These are phyloP conservation scores for Parazoanthus darwini DNA, from an alignment of 92 coral and sea anemone genomes.

Conservation along the genomic window DNA sequence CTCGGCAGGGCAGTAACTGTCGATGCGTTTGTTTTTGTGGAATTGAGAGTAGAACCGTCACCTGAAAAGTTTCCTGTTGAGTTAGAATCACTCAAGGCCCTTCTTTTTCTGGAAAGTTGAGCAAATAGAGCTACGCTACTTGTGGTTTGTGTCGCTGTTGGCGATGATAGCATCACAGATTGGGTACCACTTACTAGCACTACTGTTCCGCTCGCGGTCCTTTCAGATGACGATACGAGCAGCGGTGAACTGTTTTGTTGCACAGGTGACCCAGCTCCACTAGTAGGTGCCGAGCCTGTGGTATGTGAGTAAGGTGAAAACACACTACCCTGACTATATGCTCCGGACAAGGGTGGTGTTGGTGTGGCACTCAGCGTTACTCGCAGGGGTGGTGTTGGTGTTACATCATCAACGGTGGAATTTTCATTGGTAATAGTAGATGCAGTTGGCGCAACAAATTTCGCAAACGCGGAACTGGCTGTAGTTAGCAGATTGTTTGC, in stretches of 20 bases:
- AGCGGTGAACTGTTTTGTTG: not conserved
- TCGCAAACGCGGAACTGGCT: not conserved
- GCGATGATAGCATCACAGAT: not conserved
- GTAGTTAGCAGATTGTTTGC: not conserved
- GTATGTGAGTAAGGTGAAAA: not conserved
- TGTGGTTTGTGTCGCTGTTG: not conserved
- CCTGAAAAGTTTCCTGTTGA: not conserved
- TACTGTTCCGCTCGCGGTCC: not conserved
- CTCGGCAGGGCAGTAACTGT: not conserved
- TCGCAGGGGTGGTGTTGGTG: not conserved
- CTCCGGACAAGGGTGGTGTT: constrained; percentile 3
- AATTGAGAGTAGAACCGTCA: too few relatives aligned
- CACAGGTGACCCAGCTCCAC: not conserved
- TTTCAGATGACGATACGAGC: not conserved
- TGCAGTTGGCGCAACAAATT: not conserved
- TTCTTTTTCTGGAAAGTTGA: not conserved
- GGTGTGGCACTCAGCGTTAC: constrained; percentile 16
- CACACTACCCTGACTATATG: not conserved
- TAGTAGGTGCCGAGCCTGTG: not conserved
- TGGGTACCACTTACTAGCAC: not conserved
- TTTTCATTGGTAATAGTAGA: not conserved
- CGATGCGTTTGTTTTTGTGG: not conserved
- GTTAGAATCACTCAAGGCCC: not conserved
- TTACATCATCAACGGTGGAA: not conserved
- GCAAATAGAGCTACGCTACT: not conserved